A percentile compares a stretch with the other conserved stretches of the same genome.
Evolutionary conservation across 2,113 vertebrate species (phyloP).

Genomic region (Triplophysa tibetana): DNA sequence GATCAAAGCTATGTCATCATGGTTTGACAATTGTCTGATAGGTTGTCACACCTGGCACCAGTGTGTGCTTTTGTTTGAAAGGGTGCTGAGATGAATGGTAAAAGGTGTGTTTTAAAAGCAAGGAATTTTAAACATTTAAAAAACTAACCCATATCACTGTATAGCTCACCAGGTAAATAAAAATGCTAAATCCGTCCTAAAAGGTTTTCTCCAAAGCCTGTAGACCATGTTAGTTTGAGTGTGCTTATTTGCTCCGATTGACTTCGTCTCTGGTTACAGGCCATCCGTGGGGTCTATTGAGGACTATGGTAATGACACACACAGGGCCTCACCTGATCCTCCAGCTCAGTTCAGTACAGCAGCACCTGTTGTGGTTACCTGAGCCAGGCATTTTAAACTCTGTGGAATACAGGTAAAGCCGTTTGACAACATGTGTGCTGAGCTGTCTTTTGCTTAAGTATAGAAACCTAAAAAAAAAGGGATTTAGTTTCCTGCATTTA

Average conservation of each 20-base stretch:
- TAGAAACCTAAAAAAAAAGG: not conserved
- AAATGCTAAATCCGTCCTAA: too few relatives aligned
- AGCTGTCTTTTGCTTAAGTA: not conserved
- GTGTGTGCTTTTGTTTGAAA: not conserved
- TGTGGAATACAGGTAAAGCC: slow-evolving; percentile 30
- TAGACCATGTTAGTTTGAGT: slow-evolving; percentile 11
- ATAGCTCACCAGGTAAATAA: not conserved
- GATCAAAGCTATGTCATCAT: not conserved
- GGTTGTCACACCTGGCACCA: not conserved
- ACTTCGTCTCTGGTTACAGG: slow-evolving; percentile 49
- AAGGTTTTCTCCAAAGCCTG: not conserved
- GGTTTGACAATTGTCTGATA: not conserved
- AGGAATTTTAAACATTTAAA: too few relatives aligned
- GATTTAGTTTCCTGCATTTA: not conserved
- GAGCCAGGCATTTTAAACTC: slow-evolving; percentile 34
- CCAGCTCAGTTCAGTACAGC: slow-evolving; percentile 15
- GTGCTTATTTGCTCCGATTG: slow-evolving; percentile 52
- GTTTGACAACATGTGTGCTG: slow-evolving; percentile 24
- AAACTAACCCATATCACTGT: too few relatives aligned
- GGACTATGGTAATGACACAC: slow-evolving; percentile 46
- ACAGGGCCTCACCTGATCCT: slow-evolving; percentile 35
- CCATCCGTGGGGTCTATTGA: slow-evolving; percentile 40
- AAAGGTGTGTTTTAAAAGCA: too few relatives aligned
- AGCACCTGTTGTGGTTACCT: slow-evolving; percentile 56
- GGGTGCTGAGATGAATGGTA: too few relatives aligned